phyloP scores from a whole-genome alignment of 2,797 vertebrate genomes.

The Ctenosaura bakeri region DNA sequence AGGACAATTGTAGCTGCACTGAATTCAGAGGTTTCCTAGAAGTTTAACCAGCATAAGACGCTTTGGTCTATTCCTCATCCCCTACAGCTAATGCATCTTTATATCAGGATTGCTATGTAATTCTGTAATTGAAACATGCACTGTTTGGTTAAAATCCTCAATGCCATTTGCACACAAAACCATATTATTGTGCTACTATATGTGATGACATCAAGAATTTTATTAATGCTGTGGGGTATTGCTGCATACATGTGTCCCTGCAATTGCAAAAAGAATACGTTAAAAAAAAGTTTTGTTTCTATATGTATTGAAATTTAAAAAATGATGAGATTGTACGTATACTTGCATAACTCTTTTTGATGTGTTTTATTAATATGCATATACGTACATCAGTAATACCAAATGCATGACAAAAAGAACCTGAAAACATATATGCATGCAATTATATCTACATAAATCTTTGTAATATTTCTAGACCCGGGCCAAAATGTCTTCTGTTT shows the following conservation, averaged over 20 bases:
- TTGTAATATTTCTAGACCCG: neutral
- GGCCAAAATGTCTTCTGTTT: neutral
- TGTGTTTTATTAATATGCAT: neutral
- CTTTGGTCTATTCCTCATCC: too few species aligned
- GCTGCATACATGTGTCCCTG: neutral
- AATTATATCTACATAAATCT: neutral
- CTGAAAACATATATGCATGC: neutral
- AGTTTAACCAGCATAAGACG: too few species aligned
- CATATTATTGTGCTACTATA: neutral
- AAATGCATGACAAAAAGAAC: neutral
- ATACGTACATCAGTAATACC: neutral
- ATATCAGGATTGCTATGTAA: neutral
- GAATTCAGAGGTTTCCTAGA: too few species aligned
- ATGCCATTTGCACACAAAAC: neutral
- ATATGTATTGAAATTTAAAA: neutral
- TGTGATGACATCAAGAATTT: neutral
- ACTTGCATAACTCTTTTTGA: neutral
- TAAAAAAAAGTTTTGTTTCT: neutral
- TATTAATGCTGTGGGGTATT: neutral
- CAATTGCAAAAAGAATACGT: neutral
- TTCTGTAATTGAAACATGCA: neutral
- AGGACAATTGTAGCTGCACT: too few species aligned
- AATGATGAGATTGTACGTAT: neutral
- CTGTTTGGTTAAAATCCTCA: neutral
- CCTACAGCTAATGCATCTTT: too few species aligned